These are phyloP conservation scores for Lymantria dispar DNA, from an alignment of 2,888 invertebrate species.

Conservation along the genomic window DNA sequence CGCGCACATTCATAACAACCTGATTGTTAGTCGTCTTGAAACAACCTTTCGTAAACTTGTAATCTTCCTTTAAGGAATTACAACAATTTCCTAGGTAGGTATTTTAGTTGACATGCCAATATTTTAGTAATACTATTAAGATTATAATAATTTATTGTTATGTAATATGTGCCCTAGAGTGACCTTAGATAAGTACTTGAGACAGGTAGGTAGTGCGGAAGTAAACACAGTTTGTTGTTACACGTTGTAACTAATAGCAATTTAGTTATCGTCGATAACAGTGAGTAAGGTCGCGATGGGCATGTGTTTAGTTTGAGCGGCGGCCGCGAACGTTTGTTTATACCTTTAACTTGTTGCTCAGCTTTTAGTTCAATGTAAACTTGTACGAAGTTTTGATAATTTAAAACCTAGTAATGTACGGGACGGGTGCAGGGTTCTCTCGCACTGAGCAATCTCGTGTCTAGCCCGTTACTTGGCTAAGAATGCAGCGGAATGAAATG, in stretches of 20 bases:
- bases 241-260: constrained; percentile 37
- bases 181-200: no score
- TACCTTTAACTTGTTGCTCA: constrained; percentile 44
- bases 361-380: constrained; percentile 34
- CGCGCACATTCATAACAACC: background rate
- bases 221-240: constrained; percentile 27
- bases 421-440: constrained; percentile 32
- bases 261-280: constrained; percentile 43
- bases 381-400: constrained; percentile 29
- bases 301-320: constrained; percentile 32
- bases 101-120: no score
- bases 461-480: constrained; percentile 75
- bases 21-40: no score
- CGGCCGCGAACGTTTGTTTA: constrained; percentile 37
- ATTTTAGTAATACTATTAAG: no score
- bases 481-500: constrained; percentile 79
- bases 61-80: no score
- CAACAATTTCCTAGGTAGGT: no score
- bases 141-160: no score
- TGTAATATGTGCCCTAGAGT: no score
- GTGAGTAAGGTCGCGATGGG: constrained; percentile 53
- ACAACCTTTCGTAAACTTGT: no score
- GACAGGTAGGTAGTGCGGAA: background rate
- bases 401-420: constrained; percentile 16
- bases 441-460: constrained; percentile 47